Base-by-base conservation (phyloP, 37 sponge, comb jelly and placozoan genomes). In the Hormiphora californensis region DNA sequence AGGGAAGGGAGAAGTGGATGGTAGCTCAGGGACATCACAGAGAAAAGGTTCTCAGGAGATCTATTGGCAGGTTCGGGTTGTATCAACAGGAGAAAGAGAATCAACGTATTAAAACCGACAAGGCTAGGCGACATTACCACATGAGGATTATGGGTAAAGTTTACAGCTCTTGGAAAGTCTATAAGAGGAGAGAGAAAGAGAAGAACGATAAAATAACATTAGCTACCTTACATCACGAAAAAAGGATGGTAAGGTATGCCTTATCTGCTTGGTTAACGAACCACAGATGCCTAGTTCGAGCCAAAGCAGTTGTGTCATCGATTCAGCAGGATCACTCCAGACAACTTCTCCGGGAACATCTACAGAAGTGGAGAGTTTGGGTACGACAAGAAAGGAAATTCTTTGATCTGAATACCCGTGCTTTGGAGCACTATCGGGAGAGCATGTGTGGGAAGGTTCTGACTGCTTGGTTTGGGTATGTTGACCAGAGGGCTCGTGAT, bases 401-500 rank as follows among this genome's bases (percentile, higher is more conserved):
- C 3, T 25, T 28, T 40, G 46, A 73, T 73, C 44, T 32, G 32
- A 39, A 73, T 30, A 23, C 43, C 0, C 32, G 81, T 23, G 81
- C 81, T 25, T 43, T 43, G 44, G 9, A 27, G 12, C 81, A 73
- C 81, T 40, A 73, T 46, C 40, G 46, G 43, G 36, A 73, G 7
- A 39, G 21, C 0, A 23, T 73, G 25, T 0, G 17, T n/a, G 25
- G 44, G 44, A 73, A 30, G 23, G 81, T 73, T 43, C 35, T 73
- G 25, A 1, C 1, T 36, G 81, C 46, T 5, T 73, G 81, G 81
- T 41, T 73, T n/a, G 8, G n/a, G 35, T 36, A 43, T 46, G 43
- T 46, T 73, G 81, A 73, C 4, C 44, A 41, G 22, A 39, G 46
- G 44, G 81, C 81, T 17, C 40, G 81, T n/a, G 81, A 73, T 17